Percentiles rank a stretch among this genome's conserved stretches.
Evolutionary conservation across 1,140 invertebrate genomes (phyloP).

Genomic region (Brachionus plicatilis): DNA sequence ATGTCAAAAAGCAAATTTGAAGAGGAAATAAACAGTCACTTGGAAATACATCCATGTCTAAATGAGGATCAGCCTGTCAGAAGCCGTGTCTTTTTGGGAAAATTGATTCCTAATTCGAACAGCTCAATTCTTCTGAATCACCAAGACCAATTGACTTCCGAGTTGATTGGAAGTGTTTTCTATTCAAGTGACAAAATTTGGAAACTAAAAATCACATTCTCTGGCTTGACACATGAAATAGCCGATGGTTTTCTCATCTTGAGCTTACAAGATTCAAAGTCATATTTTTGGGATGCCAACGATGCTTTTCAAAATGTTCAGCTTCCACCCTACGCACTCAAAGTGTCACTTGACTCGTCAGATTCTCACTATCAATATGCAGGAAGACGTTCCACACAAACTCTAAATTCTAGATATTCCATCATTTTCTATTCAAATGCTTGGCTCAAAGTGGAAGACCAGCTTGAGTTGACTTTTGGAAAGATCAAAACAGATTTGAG

Average conservation of each 20-base stretch:
- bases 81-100: neutral
- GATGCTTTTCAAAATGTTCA: neutral
- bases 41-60: conserved; percentile 19
- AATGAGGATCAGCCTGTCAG: neutral
- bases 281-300: neutral
- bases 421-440: conserved; percentile 25
- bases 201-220: neutral
- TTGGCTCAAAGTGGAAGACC: neutral
- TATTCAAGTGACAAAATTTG: neutral
- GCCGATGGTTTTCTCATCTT: neutral
- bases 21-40: neutral
- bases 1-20: neutral
- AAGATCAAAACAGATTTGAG: neutral
- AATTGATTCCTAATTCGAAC: neutral
- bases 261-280: neutral
- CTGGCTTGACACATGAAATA: neutral
- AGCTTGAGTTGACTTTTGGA: neutral
- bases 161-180: conserved; percentile 17
- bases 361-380: neutral
- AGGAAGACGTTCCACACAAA: neutral
- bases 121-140: neutral
- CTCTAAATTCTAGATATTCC: neutral
- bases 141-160: neutral
- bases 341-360: neutral
- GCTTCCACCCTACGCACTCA: neutral